Evolutionary conservation across 1,140 invertebrate species (phyloP).

Genomic region (Bombus haemorrhoidalis): DNA sequence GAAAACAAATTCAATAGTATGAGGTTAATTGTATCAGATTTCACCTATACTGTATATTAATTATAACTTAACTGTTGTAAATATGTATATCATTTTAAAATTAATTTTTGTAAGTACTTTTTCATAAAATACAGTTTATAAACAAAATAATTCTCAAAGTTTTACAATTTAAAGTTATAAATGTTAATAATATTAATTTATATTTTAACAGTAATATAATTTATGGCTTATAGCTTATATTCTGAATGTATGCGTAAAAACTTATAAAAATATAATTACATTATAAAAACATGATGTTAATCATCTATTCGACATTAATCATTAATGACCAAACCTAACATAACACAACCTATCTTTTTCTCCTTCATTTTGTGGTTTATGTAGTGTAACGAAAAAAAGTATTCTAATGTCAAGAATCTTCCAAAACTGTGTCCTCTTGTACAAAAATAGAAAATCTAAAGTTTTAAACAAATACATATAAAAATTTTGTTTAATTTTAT

Average conservation of each 20-base stretch:
- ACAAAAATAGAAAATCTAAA: not conserved
- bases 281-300: not conserved
- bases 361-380: not conserved
- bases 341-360: constrained; percentile 33
- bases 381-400: not conserved
- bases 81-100: not conserved
- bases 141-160: not conserved
- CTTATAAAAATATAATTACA: not conserved
- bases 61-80: not conserved
- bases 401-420: constrained; percentile 8
- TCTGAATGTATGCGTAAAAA: not conserved
- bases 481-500: not conserved
- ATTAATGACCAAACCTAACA: constrained; percentile 39
- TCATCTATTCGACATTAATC: constrained; percentile 8
- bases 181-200: no score
- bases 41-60: no score
- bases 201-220: no score
- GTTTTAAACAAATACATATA: not conserved
- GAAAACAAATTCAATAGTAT: no score
- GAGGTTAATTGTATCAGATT: no score
- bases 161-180: no score
- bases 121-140: not conserved
- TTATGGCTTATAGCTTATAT: no score
- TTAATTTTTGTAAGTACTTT: not conserved
- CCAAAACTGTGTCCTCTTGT: not conserved